phyloP scores from a whole-genome alignment of 2,113 vertebrate species.

The Pampusana beccarii region DNA sequence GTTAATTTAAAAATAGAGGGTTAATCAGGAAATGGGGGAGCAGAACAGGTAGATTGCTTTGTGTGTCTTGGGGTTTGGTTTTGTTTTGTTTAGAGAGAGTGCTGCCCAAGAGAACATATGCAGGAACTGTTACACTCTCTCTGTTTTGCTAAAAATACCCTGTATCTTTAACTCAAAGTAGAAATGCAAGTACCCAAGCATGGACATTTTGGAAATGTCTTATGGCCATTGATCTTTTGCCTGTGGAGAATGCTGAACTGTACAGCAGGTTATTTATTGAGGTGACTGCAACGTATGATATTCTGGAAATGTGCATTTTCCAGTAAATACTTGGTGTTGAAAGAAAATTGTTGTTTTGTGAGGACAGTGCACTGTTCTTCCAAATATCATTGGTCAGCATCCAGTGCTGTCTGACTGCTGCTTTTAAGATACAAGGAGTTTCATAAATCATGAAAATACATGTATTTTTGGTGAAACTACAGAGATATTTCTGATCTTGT shows the following conservation, averaged over 20 bases:
- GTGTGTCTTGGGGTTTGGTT: neutral
- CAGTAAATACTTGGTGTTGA: neutral
- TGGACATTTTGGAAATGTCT: neutral
- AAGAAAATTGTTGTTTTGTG: neutral
- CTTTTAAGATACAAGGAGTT: neutral
- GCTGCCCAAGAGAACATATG: neutral
- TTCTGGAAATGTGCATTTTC: neutral
- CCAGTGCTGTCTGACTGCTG: neutral
- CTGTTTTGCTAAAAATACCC: neutral
- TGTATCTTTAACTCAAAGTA: neutral
- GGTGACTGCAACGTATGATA: neutral
- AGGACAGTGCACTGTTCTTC: neutral
- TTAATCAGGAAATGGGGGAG: neutral
- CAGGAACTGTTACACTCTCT: neutral
- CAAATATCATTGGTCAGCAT: neutral
- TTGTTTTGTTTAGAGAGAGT: neutral
- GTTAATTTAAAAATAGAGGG: neutral
- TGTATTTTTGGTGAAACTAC: neutral
- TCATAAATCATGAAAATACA: neutral
- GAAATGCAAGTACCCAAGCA: neutral
- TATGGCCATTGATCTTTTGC: neutral
- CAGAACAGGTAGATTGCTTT: neutral
- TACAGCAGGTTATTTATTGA: neutral
- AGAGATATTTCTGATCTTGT: neutral
- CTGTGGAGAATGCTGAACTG: neutral